Evolutionary conservation across 1,140 invertebrate species (phyloP), one percentile per base, ranked within the genome.

Genomic region (Philaenus spumarius): DNA sequence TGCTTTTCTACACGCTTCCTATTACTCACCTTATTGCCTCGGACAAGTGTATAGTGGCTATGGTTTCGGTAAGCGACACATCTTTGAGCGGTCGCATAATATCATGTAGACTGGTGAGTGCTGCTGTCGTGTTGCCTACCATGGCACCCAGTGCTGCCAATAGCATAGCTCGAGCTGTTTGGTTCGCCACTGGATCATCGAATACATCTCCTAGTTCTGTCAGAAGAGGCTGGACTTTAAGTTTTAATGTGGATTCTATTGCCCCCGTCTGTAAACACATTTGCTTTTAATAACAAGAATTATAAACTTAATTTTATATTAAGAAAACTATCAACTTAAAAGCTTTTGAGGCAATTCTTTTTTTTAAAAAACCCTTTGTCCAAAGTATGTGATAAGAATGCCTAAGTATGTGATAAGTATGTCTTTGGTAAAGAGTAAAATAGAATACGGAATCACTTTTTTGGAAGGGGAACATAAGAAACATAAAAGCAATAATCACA

Each of bases 161-260:
- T 42, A 89, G 71, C 62, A 79, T 76, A 20, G 79, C 81, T 17
- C 86, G 72, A 19, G 85, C 80, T 0, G 87, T 88, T 66, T 84
- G 82, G 71, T 90, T 90, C 42, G 80, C 79, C 1, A 86, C 82
- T 1, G 86, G 85, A 51, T 79, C 80, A 67, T 88, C 85, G 61
- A 90, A 82, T 2, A 83, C 82, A 67, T 88, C 86, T 12, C 81
- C 77, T 40, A 90, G 70, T 15, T 86, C 77, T 1, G 80, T 82
- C 40, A 90, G 66, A 46, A 87, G 82, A 0, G 79, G 79, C 14
- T 83, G 75, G 1, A 88, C 80, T 39, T 84, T 80, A 23, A 81
- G 77, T 43, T 80, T 82, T 59, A 89, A 75, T 24, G 83, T 85
- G 51, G 56, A 48, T 60, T 80, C 77, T 45, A 80, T 78, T 34